Evolutionary conservation across 35 echinoderm and acorn worm genomes (phyloP).

Genomic region (Strongylocentrotus purpuratus): DNA sequence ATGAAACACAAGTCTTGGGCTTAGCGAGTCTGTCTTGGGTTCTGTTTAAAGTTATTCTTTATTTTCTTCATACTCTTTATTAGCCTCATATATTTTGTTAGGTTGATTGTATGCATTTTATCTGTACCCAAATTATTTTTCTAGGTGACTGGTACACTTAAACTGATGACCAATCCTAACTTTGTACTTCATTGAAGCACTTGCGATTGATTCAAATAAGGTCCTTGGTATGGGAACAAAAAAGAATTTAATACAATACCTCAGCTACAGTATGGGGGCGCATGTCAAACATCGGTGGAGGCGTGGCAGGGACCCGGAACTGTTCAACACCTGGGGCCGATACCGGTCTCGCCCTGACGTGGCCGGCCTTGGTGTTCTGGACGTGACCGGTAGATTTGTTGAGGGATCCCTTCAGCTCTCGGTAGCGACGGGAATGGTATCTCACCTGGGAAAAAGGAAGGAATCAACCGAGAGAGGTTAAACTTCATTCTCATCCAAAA

Average conservation of each 20-base stretch:
- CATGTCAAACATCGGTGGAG: constrained; percentile 38
- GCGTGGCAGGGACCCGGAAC: constrained; percentile 60
- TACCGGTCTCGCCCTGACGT: constrained; percentile 66
- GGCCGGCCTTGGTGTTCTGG: constrained; percentile 81
- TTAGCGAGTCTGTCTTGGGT: too few relatives aligned
- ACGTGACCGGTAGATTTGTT: constrained; percentile 74
- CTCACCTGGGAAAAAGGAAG: constrained; percentile 58
- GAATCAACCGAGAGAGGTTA: too few relatives aligned
- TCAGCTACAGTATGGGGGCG: constrained; percentile 88
- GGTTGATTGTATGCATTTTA: too few relatives aligned
- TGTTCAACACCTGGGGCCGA: constrained; percentile 73
- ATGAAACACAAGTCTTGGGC: too few relatives aligned
- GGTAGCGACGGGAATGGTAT: constrained; percentile 75
- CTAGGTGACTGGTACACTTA: too few relatives aligned
- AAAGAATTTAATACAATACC: constrained; percentile 33
- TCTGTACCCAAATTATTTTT: too few relatives aligned
- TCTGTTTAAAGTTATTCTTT: too few relatives aligned
- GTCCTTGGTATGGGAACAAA: background rate
- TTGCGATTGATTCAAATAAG: too few relatives aligned
- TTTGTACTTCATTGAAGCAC: background rate
- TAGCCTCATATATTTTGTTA: too few relatives aligned
- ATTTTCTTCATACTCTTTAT: too few relatives aligned
- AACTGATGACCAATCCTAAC: background rate
- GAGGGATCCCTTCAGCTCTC: constrained; percentile 78
- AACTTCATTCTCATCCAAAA: too few relatives aligned